Percentiles rank a stretch among this genome's conserved stretches.
Conservation (phyloP, 2,888 invertebrate species). For the Hyposoter didymator region DNA sequence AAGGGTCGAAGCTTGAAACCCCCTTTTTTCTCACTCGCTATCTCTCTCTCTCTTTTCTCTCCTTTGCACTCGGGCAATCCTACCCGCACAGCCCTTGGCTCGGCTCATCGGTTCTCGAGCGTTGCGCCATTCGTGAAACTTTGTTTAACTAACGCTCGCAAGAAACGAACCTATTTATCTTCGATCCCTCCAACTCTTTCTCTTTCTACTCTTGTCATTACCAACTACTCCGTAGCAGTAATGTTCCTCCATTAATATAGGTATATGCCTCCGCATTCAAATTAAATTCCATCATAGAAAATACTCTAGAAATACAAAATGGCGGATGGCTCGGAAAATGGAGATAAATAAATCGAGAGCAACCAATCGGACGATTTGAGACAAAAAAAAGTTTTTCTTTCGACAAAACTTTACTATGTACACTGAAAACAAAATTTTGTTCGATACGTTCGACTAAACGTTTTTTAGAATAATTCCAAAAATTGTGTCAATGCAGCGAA, state of each 20-base stretch:
- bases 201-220: slow-evolving; percentile 27
- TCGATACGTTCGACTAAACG: too few species aligned
- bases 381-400: too few species aligned
- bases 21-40: slow-evolving; percentile 57
- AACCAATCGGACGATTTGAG: too few species aligned
- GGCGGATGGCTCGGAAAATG: neutral
- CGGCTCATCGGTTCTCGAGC: slow-evolving; percentile 68
- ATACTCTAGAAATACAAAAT: neutral
- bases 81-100: slow-evolving; percentile 65
- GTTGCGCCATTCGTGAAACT: slow-evolving; percentile 78
- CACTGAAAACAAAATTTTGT: too few species aligned
- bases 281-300: neutral
- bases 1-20: slow-evolving; percentile 68
- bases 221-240: slow-evolving; percentile 11
- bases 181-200: slow-evolving; percentile 66
- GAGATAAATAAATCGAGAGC: neutral
- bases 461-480: too few species aligned
- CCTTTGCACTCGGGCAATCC: slow-evolving; percentile 56
- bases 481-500: too few species aligned
- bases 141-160: slow-evolving; percentile 83
- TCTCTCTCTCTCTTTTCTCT: slow-evolving; percentile 54
- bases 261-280: neutral
- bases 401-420: too few species aligned
- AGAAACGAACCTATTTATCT: slow-evolving; percentile 84
- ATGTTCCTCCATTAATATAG: slow-evolving; percentile 2